Percentiles rank a stretch among this genome's conserved stretches.
Conservation (phyloP, 2,888 invertebrate species). For the Choreutis nemorana region DNA sequence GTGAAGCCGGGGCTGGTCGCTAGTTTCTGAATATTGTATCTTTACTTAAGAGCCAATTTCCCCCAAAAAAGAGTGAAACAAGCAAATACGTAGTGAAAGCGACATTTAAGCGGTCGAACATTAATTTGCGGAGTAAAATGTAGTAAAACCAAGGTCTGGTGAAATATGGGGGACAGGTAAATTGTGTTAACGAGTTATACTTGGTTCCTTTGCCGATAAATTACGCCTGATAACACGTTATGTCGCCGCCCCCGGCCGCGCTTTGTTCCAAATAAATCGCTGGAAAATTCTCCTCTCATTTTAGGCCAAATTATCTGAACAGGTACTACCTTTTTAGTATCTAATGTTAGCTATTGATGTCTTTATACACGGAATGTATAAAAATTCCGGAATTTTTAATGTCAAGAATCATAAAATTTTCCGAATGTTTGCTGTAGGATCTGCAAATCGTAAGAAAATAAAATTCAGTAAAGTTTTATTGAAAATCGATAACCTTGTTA, state of each 20-base stretch:
- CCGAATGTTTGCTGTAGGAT: too few species aligned
- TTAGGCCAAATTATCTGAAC: neutral
- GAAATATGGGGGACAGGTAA: conserved; percentile 42
- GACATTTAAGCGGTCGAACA: conserved; percentile 15
- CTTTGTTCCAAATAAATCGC: conserved; percentile 28
- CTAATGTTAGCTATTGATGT: too few species aligned
- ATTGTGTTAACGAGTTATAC: conserved; percentile 41
- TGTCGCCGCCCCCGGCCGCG: conserved; percentile 9
- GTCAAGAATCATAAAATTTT: too few species aligned
- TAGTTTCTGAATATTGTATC: too few species aligned
- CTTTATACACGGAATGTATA: too few species aligned
- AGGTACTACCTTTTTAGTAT: too few species aligned
- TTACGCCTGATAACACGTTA: conserved; percentile 34
- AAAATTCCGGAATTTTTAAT: too few species aligned
- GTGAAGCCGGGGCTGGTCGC: too few species aligned
- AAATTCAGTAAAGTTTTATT: neutral
- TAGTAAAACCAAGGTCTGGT: conserved; percentile 30
- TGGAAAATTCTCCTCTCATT: conserved; percentile 5
- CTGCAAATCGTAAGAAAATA: too few species aligned
- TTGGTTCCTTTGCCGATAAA: conserved; percentile 24
- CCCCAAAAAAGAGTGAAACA: too few species aligned
- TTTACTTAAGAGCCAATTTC: too few species aligned
- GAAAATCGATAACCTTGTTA: neutral
- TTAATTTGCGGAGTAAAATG: conserved; percentile 34
- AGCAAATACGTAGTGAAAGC: too few species aligned